Evolutionary conservation across 2,113 vertebrate species (phyloP), one percentile per base, ranked within the genome.

Genomic region (Toxostoma redivivum): DNA sequence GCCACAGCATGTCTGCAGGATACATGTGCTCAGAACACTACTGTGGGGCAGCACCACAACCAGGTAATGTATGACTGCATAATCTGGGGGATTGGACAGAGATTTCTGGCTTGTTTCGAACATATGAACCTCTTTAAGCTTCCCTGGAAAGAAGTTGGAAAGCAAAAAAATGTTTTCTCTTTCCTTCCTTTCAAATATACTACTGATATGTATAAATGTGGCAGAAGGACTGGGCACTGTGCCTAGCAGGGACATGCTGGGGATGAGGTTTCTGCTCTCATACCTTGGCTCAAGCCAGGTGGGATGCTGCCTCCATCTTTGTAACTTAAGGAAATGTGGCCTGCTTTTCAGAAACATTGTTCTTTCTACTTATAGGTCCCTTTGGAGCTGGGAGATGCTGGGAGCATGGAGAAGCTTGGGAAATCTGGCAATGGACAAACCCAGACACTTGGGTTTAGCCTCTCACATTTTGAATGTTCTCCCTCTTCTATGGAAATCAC

Each of bases 31-130:
- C 76, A 64, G 56, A 45, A 33, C 51, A 28, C 20, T 44, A 5
- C 19, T 3, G 0, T 44, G 58, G 42, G 42, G 38, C 78, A 89
- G 53, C 45, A n/a, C 74, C 20, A 25, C 9, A 6, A 30, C 5
- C 76, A 38, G n/a, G 22, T 28, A 50, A 50, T 0, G 0, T 13
- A 11, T 22, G 40, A 42, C 15, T 42, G 37, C 44, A 37, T 13
- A 53, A 77, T 4, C 15, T 62, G 42, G 5, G 9, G 31, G 35
- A 61, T 23, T 65, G 66, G 27, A 44, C 24, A 54, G 50, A 35
- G 17, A 22, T 28, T 64, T 94, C 77, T 65, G 45, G 11, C 23
- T 90, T 69, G 5, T 64, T 67, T 58, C 33, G 27, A 88, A 42
- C 20, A 38, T 0, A 0, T 22, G 15, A 65, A 73, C 44, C 8